These are phyloP conservation scores for Amphiprion ocellaris DNA, from an alignment of 2,113 vertebrate genomes.

Conservation along the genomic window DNA sequence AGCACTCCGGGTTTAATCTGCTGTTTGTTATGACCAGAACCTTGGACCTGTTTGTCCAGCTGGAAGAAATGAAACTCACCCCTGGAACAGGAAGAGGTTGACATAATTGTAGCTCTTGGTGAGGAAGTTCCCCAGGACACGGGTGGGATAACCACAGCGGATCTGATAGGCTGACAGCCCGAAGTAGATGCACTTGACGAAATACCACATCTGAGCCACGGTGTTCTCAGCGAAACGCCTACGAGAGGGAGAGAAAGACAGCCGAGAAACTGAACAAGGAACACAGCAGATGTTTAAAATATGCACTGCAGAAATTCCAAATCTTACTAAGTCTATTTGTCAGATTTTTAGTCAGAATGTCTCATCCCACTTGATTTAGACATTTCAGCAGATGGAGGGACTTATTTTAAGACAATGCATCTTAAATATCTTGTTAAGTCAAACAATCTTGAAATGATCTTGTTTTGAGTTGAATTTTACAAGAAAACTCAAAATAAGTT, in stretches of 20 bases:
- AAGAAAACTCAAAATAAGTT: too few relatives aligned
- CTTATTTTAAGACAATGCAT: too few relatives aligned
- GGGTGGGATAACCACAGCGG: constrained; percentile 97
- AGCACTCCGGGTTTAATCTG: background rate
- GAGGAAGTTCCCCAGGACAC: constrained; percentile 98
- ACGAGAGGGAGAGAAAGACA: constrained; percentile 9
- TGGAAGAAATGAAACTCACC: constrained; percentile 86
- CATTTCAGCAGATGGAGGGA: too few relatives aligned
- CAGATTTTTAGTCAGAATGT: too few relatives aligned
- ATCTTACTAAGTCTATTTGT: too few relatives aligned
- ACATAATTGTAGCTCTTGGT: constrained; percentile 99
- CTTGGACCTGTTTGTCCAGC: constrained; percentile 44
- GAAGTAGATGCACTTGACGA: constrained; percentile 99
- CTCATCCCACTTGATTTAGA: too few relatives aligned
- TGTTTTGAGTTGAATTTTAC: too few relatives aligned
- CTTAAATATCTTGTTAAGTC: too few relatives aligned
- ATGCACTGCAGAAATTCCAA: too few relatives aligned
- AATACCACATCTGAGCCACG: constrained; percentile 99
- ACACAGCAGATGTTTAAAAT: background rate
- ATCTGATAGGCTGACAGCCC: constrained; percentile 99
- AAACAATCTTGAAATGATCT: too few relatives aligned
- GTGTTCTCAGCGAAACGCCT: constrained; percentile 97
- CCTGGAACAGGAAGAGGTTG: constrained; percentile 99
- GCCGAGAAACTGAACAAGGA: background rate
- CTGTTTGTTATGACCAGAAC: background rate